Evolutionary conservation across 1,140 invertebrate genomes (phyloP), one percentile per base, ranked within the genome.

Genomic region (Leptinotarsa defecta): DNA sequence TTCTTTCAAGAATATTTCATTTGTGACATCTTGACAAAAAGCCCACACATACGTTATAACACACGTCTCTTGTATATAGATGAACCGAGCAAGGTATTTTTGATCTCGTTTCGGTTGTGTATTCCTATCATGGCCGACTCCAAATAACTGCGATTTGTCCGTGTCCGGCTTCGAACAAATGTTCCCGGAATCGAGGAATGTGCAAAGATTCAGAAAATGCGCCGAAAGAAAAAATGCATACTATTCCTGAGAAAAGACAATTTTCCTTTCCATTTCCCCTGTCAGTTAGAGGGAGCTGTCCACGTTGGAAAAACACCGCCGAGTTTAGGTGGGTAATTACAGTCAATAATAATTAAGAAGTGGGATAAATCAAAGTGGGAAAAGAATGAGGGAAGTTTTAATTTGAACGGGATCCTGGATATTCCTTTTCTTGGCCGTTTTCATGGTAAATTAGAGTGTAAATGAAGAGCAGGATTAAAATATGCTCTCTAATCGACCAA

Each of bases 61-160:
- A 57, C 52, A 57, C 52, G n/a, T 57, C 52, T 57, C 52, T 57
- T 57, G 52, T 57, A 57, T 57, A 57, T 57, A 57, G 52, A 57
- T 57, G 52, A 57, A 57, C 52, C 52, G n/a, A 57, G 52, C n/a
- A 57, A 73, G 71, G 71, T 73, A 73, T 49, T 48, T 73, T 65
- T 43, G 63, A 65, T 73, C 34, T 48, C 63, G 70, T 72, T 62
- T 64, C 63, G 48, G 24, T 73, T 73, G 61, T 73, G 78, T 82
- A 84, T 84, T 82, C 83, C 76, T 78, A 82, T 82, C 83, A 83
- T 83, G 83, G 79, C 81, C 81, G 78, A 81, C 81, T 81, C 82
- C 75, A 84, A 84, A 84, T 84, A 83, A 82, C 83, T 78, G 75
- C 82, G 81, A 85, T 85, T 85, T 85, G 84, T 85, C 80, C 79